Evolutionary conservation across 1,140 invertebrate species (phyloP), one percentile per base, ranked within the genome.

Genomic region (Caerostris extrusa): DNA sequence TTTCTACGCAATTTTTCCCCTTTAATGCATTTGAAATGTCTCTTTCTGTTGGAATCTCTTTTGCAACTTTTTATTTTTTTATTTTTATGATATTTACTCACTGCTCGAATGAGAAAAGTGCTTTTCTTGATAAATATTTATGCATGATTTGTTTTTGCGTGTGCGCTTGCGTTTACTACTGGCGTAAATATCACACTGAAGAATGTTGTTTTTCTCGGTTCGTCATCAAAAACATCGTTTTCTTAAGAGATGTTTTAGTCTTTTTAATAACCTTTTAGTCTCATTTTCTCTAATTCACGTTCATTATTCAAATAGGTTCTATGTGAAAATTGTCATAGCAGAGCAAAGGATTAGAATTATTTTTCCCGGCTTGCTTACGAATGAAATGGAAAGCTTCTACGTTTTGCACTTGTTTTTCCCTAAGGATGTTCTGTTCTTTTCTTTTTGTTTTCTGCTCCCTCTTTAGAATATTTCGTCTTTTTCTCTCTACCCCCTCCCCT

Each of bases 261-360:
- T 67, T 91, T 92, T 71, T 53, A 58, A 71, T 64, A 87, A 64
- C 56, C n/a, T 93, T 69, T 87, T 85, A 69, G 81, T 71, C 64
- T 93, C 90, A 92, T 92, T 92, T 92, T 85, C 90, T 55, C 64
- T 93, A 87, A 93, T 93, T 93, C 67, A 83, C 17, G 83, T 87
- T 93, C 82, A 93, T 93, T 93, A 93, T 93, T 93, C 91, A 86
- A 93, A 93, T 93, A 55, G 82, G 85, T 19, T 93, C 58, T 67
- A 91, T 87, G 91, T 71, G 83, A 93, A 93, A 93, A 93, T 93
- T 93, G 91, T 86, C 91, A 69, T 93, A 93, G 83, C 50, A 93
- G 34, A 87, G 91, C 67, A 83, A 55, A 53, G 90, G 71, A 82
- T 81, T 81, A 82, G 71, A 91, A 85, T 12, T 85, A 58, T 83